Percentiles rank a stretch among this genome's conserved stretches.
Conservation (phyloP, 2,797 vertebrate species). For the Limosa lapponica region DNA sequence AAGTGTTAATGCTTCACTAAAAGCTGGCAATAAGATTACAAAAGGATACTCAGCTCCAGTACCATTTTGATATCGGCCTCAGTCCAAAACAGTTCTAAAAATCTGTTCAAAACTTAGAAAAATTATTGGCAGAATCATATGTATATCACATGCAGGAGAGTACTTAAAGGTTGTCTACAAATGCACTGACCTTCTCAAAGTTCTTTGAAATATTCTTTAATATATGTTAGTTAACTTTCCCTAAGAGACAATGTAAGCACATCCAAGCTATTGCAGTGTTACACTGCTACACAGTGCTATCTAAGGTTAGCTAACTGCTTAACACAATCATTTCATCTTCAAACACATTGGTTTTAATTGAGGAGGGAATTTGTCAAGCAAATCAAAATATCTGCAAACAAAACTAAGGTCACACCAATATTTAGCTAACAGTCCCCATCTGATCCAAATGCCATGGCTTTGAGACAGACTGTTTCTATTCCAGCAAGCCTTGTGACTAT, state of each 20-base stretch:
- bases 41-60: background rate
- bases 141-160: background rate
- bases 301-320: background rate
- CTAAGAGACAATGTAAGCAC: background rate
- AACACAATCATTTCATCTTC: background rate
- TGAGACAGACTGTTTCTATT: background rate
- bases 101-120: background rate
- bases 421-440: background rate
- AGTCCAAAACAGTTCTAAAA: background rate
- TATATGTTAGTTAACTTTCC: background rate
- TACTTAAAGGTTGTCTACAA: conserved; percentile 12
- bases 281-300: background rate
- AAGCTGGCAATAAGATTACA: background rate
- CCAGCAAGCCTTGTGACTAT: background rate
- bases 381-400: background rate
- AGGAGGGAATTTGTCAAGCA: background rate
- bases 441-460: background rate
- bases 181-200: background rate
- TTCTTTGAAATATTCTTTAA: background rate
- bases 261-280: background rate
- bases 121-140: background rate
- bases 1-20: background rate
- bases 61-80: background rate
- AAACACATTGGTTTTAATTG: background rate
- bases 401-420: background rate